Percentiles rank a stretch among this genome's conserved stretches.
phyloP scores from a whole-genome alignment of 2,113 vertebrate species.

The Parus major region DNA sequence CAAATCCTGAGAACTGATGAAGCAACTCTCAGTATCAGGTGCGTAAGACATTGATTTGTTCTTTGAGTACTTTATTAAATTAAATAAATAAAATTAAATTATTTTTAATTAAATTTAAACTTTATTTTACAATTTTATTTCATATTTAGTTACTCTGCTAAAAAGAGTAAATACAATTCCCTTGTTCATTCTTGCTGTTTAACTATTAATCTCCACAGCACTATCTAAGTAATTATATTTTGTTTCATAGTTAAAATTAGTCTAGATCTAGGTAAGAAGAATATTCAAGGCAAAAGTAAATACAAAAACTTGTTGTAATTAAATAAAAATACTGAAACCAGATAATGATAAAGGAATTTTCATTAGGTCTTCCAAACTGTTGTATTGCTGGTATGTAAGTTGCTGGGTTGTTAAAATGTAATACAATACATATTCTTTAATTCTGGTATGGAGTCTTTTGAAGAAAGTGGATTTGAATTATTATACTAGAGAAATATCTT shows the following conservation, averaged over 20 bases:
- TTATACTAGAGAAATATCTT: background rate
- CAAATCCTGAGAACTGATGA: background rate
- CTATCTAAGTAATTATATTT: background rate
- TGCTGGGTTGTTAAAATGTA: conserved; percentile 7
- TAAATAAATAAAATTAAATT: background rate
- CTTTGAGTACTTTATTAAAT: background rate
- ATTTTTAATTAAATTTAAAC: background rate
- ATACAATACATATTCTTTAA: background rate
- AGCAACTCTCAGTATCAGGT: background rate
- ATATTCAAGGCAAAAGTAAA: conserved; percentile 26
- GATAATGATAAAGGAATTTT: conserved; percentile 24
- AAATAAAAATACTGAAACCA: conserved; percentile 23
- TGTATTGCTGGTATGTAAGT: conserved; percentile 7
- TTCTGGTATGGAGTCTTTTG: background rate
- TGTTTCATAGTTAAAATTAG: conserved; percentile 13
- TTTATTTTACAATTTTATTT: background rate
- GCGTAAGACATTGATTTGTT: background rate
- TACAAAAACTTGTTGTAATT: conserved; percentile 25
- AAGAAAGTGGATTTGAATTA: background rate
- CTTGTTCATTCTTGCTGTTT: background rate
- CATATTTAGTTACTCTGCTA: background rate
- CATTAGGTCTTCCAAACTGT: background rate
- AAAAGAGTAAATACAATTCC: background rate
- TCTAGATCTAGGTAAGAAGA: conserved; percentile 36
- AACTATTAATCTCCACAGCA: background rate